phyloP scores from a whole-genome alignment of 2,113 vertebrate genomes.

The Taurulus bubalis region DNA sequence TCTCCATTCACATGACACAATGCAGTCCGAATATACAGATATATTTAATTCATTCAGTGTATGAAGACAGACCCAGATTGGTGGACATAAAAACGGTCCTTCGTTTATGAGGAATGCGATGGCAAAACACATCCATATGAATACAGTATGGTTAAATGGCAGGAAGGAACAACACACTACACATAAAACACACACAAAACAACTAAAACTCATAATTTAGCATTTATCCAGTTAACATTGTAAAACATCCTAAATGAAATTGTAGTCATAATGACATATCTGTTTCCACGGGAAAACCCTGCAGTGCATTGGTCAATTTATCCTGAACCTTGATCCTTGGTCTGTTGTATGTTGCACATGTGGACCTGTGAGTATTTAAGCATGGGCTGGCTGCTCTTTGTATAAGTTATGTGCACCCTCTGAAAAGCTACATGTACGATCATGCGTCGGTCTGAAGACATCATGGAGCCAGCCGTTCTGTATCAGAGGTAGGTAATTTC shows the following conservation, averaged over 20 bases:
- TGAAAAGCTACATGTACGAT: conserved; percentile 54
- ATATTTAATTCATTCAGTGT: not conserved
- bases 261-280: too few relatives aligned
- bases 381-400: not conserved
- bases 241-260: not conserved
- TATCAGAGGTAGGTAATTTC: not conserved
- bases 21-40: not conserved
- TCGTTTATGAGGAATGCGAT: not conserved
- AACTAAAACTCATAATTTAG: not conserved
- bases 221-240: not conserved
- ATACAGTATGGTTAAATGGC: not conserved
- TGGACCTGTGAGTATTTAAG: not conserved
- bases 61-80: not conserved
- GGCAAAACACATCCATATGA: not conserved
- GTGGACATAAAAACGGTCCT: not conserved
- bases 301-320: not conserved
- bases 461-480: not conserved
- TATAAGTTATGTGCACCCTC: conserved; percentile 35
- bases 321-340: not conserved
- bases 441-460: conserved; percentile 49
- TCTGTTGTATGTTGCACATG: not conserved
- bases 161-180: not conserved
- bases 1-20: conserved; percentile 21
- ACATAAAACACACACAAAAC: not conserved
- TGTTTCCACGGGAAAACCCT: not conserved